Conservation (phyloP, 2,888 invertebrate species). For the Amphiduros pacificus region DNA sequence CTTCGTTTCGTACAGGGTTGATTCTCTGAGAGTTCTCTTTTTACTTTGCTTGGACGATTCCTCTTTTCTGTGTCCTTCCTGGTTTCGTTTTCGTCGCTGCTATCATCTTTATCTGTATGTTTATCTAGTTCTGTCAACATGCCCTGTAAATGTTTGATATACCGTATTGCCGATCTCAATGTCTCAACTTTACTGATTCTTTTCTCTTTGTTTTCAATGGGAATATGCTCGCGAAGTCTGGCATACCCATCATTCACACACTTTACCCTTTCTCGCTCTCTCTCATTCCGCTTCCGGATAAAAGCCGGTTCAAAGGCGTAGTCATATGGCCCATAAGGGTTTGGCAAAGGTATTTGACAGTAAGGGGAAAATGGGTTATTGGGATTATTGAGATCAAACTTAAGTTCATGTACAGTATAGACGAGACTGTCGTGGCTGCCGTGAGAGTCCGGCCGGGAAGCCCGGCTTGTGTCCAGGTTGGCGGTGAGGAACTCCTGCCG, state of each 20-base stretch:
- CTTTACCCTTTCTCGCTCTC: conserved; percentile 55
- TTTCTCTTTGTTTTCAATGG: conserved; percentile 53
- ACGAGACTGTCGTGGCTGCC: not conserved
- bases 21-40: too few species aligned
- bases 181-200: conserved; percentile 58
- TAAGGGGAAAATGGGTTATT: conserved; percentile 48
- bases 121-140: conserved; percentile 27
- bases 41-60: too few species aligned
- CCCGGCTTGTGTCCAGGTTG: not conserved
- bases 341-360: conserved; percentile 52
- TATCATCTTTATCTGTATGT: too few species aligned
- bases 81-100: not conserved
- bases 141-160: conserved; percentile 49
- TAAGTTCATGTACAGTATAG: not conserved
- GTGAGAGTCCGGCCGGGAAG: conserved; percentile 16
- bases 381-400: conserved; percentile 22
- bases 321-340: conserved; percentile 35
- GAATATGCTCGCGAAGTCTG: conserved; percentile 47
- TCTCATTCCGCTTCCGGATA: conserved; percentile 54
- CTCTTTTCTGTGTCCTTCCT: not conserved
- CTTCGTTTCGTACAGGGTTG: too few species aligned
- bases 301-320: conserved; percentile 44
- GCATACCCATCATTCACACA: conserved; percentile 57
- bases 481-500: conserved; percentile 24
- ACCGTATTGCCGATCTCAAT: conserved; percentile 51